Conservation (phyloP, 1,140 invertebrate species). For the Zaprionus lachaisei region DNA sequence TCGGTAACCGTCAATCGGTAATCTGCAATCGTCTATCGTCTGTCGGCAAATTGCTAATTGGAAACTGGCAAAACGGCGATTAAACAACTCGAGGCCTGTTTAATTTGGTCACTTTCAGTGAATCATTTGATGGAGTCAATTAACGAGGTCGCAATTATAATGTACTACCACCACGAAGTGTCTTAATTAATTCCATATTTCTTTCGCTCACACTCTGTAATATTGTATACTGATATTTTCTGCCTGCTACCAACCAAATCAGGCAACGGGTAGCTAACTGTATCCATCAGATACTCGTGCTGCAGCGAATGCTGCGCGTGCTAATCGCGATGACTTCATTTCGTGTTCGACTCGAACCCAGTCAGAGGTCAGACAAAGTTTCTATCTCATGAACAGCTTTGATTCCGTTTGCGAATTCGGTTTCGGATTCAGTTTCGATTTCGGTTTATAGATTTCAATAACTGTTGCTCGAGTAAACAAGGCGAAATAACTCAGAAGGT, state of each 20-base stretch:
- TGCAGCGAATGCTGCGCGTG: constrained; percentile 40
- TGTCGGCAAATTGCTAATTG: constrained; percentile 20
- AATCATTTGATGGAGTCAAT: constrained; percentile 25
- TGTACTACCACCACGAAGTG: constrained; percentile 17
- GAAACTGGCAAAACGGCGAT: constrained; percentile 14
- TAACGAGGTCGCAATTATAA: constrained; percentile 25
- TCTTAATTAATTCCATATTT: constrained; percentile 50
- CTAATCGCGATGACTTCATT: constrained; percentile 76
- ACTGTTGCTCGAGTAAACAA: not conserved
- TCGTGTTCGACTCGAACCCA: constrained; percentile 45
- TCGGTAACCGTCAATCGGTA: constrained; percentile 15
- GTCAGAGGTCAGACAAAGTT: constrained; percentile 60
- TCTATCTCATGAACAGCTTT: constrained; percentile 54
- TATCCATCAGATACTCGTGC: constrained; percentile 56
- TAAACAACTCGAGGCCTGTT: constrained; percentile 18
- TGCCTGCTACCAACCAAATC: constrained; percentile 41
- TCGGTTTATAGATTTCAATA: constrained; percentile 23
- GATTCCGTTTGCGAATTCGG: constrained; percentile 29
- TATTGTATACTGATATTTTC: constrained; percentile 40
- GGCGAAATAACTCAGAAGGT: constrained; percentile 3
- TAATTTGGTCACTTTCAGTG: constrained; percentile 7
- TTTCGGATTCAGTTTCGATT: constrained; percentile 10
- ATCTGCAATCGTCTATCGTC: constrained; percentile 7
- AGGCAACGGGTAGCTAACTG: not conserved
- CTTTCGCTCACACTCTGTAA: constrained; percentile 14